Base-by-base conservation (phyloP, 2,797 vertebrate species). In the Sternotherus odoratus region DNA sequence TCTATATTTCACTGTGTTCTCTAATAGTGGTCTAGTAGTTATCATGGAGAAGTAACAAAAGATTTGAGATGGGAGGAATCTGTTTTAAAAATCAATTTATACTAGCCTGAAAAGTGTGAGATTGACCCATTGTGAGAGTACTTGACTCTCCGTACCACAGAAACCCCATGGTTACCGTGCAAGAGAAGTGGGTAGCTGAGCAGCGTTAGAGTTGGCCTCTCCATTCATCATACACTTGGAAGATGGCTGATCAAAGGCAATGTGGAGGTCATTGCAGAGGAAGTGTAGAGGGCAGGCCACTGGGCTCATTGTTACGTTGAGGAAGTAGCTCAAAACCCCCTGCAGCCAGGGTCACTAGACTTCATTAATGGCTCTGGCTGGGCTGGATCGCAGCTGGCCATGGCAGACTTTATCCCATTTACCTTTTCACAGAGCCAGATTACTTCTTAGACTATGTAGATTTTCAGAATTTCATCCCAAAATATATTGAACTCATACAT, bases 251-350 rank as follows among this genome's bases (percentile, higher is more conserved):
- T 69, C 10, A 2, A 87, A 89, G 46, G 26, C 49, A 83, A 66
- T 4, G 69, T 60, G 30, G 89, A 49, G 24, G 57, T 24, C 80
- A 57, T 83, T 15, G 1, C 30, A 72, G 57, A 33, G 56, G n/a
- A 80, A 82, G 23, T 15, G 0, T 0, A 28, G 39, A 82, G 77
- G 74, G 19, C 50, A 82, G 84, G 89, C 75, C 30, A 87, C 78
- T 91, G 69, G 91, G 91, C 94, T 85, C 81, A 86, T 94, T 95
- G 86, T 57, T 53, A 8, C 43, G 56, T 51, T n/a, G 5, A 50
- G 83, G 80, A 12, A 36, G 36, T 43, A 24, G 21, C 36, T 63
- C 60, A 5, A 12, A 21, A 5, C 2, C 28, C 28, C 28, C 5
- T 30, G 56, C 28, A 57, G 28, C 12, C 28, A 28, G 28, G 26